These are phyloP conservation scores for Macrosteles quadrilineatus DNA, from an alignment of 1,140 invertebrate species.

Conservation along the genomic window DNA sequence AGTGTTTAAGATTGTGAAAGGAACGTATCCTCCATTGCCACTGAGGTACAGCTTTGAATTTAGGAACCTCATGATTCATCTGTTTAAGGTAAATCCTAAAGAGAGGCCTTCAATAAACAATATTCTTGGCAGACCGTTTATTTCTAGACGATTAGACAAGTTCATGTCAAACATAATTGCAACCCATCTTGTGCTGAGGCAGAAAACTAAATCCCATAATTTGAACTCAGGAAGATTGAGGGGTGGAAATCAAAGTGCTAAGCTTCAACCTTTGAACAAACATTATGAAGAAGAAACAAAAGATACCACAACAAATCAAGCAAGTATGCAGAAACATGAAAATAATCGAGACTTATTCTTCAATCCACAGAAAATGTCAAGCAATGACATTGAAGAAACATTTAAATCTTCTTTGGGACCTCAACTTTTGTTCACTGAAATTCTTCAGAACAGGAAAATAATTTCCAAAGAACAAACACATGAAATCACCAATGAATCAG, in stretches of 20 bases:
- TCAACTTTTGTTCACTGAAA: neutral
- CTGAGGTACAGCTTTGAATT: conserved; percentile 21
- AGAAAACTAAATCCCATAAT: neutral
- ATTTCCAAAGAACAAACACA: too few relatives aligned
- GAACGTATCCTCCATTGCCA: neutral
- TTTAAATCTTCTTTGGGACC: neutral
- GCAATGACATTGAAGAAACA: neutral
- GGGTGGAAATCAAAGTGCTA: neutral
- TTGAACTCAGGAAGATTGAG: neutral
- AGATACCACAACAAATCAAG: neutral
- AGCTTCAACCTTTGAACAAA: neutral
- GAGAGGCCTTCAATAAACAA: conserved; percentile 19
- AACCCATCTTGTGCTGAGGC: neutral
- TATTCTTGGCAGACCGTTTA: neutral
- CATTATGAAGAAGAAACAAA: neutral
- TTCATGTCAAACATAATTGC: neutral
- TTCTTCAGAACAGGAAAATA: neutral
- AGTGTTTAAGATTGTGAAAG: conserved; percentile 19
- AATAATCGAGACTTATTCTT: too few relatives aligned
- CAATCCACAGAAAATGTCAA: neutral
- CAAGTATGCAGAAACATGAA: too few relatives aligned
- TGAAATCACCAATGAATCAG: neutral
- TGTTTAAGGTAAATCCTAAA: conserved; percentile 11
- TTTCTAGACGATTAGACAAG: neutral
- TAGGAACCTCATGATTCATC: conserved; percentile 4